A percentile compares a stretch with the other conserved stretches of the same genome.
Evolutionary conservation across 2,797 vertebrate genomes (phyloP).

Genomic region (Toxotes lorentzi): DNA sequence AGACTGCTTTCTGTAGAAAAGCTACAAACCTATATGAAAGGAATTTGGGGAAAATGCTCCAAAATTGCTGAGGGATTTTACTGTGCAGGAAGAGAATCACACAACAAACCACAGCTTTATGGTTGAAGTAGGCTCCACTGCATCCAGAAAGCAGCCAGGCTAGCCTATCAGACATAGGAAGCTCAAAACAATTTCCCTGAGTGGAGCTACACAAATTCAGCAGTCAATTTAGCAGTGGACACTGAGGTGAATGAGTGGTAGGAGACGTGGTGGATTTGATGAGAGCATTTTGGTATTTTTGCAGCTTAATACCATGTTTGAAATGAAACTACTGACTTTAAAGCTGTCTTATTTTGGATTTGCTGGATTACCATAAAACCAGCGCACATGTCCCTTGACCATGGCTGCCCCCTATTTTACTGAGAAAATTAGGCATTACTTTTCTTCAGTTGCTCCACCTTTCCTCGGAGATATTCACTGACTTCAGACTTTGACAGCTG

Average conservation of each 20-base stretch:
- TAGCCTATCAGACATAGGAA: slow-evolving; percentile 37
- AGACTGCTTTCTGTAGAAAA: background rate
- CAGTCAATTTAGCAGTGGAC: slow-evolving; percentile 57
- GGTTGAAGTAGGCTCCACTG: slow-evolving; percentile 11
- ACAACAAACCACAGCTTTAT: slow-evolving; percentile 25
- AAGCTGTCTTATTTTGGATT: slow-evolving; percentile 72
- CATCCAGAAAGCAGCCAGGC: slow-evolving; percentile 23
- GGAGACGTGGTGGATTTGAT: slow-evolving; percentile 72
- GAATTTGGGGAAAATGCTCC: background rate
- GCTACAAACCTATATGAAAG: background rate
- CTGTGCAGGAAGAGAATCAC: slow-evolving; percentile 23
- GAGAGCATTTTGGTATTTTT: slow-evolving; percentile 74
- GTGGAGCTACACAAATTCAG: slow-evolving; percentile 54
- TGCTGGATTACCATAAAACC: slow-evolving; percentile 72
- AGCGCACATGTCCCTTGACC: slow-evolving; percentile 60
- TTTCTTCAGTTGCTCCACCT: slow-evolving; percentile 46
- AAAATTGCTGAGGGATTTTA: slow-evolving; percentile 22
- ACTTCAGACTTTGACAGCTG: slow-evolving; percentile 10
- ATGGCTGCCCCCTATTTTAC: slow-evolving; percentile 49
- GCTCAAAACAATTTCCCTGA: slow-evolving; percentile 34
- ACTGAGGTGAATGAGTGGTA: slow-evolving; percentile 70
- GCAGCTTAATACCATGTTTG: slow-evolving; percentile 78
- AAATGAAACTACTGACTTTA: slow-evolving; percentile 76
- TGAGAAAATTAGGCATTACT: slow-evolving; percentile 64
- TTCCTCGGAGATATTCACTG: slow-evolving; percentile 12